Conservation (phyloP, 2,797 vertebrate species). For the Urosaurus nigricauda region DNA sequence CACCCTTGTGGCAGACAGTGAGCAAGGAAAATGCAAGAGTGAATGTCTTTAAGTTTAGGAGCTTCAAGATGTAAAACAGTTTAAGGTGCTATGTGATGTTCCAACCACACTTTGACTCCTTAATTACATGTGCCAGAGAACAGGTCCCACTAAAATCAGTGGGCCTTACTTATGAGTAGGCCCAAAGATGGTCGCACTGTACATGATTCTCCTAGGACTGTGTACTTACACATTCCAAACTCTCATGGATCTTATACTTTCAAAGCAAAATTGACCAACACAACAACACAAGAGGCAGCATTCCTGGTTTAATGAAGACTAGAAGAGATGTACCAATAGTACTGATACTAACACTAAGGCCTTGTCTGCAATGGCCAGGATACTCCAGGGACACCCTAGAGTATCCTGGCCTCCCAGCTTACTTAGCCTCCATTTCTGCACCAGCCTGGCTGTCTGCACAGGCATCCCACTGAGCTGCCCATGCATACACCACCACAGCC, state of each 20-base stretch:
- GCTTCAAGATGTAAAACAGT: background rate
- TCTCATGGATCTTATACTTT: constrained; percentile 7
- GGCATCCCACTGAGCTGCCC: too few species aligned
- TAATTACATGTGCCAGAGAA: background rate
- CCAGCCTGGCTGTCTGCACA: too few species aligned
- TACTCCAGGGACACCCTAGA: too few species aligned
- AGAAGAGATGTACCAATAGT: background rate
- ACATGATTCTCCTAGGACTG: background rate
- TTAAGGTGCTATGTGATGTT: background rate
- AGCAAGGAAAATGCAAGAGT: background rate
- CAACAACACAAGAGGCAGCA: accelerated
- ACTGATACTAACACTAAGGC: background rate
- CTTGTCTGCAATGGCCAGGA: too few species aligned
- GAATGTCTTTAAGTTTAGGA: background rate
- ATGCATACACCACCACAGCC: too few species aligned
- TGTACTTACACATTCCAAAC: accelerated
- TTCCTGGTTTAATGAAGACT: constrained; percentile 20
- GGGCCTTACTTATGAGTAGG: background rate
- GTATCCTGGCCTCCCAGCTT: too few species aligned
- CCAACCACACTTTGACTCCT: background rate
- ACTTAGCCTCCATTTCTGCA: too few species aligned
- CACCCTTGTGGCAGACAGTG: background rate
- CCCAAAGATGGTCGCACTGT: background rate
- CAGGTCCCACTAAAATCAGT: background rate
- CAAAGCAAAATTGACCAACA: background rate